Evolutionary conservation across 1,140 invertebrate species (phyloP).

Genomic region (Macrosteles quadrilineatus): DNA sequence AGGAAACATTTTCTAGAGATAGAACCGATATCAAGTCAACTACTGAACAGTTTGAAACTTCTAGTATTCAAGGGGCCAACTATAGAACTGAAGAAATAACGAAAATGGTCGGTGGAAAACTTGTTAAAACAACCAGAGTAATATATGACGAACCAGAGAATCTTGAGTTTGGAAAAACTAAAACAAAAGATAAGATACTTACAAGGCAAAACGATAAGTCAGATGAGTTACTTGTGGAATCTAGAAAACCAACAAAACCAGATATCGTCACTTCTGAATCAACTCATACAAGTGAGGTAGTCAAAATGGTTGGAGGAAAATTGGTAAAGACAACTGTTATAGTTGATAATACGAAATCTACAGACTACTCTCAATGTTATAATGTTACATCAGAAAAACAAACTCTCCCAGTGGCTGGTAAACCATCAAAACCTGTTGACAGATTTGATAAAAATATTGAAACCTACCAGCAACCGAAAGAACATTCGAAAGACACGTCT

Average conservation of each 20-base stretch:
- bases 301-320: slow-evolving; percentile 39
- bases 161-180: neutral
- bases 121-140: slow-evolving; percentile 26
- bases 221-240: no score
- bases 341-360: neutral
- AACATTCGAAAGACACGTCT: no score
- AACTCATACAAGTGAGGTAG: slow-evolving; percentile 13
- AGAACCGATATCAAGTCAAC: no score
- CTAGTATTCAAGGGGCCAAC: no score
- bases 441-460: neutral
- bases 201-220: no score
- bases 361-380: neutral
- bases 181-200: neutral
- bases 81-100: slow-evolving; percentile 29
- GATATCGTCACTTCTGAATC: neutral
- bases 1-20: no score
- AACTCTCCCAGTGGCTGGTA: slow-evolving; percentile 4
- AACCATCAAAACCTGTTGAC: slow-evolving; percentile 17
- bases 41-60: no score
- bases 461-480: neutral
- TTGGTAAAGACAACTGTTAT: slow-evolving; percentile 26
- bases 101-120: slow-evolving; percentile 35
- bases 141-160: neutral
- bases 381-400: neutral
- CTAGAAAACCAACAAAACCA: neutral